These are phyloP conservation scores for Lithophane leautieri DNA, from an alignment of 2,888 invertebrate genomes.

Conservation along the genomic window DNA sequence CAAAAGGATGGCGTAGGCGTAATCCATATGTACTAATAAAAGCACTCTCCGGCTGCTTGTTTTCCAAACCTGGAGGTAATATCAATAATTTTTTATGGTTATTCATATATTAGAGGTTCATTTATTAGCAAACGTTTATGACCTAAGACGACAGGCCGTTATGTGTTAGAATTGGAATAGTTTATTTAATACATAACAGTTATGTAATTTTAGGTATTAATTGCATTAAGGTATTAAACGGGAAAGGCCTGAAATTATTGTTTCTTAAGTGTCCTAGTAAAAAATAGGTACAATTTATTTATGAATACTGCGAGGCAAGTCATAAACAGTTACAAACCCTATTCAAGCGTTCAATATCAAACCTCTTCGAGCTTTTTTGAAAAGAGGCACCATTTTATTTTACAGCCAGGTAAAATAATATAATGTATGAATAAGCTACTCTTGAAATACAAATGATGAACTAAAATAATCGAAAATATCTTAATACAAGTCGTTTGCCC, in stretches of 20 bases:
- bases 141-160: not conserved
- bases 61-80: constrained; percentile 8
- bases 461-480: not conserved
- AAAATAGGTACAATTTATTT: constrained; percentile 10
- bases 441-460: not conserved
- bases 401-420: not conserved
- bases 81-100: constrained; percentile 13
- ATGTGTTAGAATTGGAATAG: not conserved
- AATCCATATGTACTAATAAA: constrained; percentile 25
- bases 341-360: constrained; percentile 18
- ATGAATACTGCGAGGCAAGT: constrained; percentile 7
- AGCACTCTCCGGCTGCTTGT: constrained; percentile 9
- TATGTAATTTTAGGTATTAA: not conserved
- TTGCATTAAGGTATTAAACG: not conserved
- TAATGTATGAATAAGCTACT: not conserved
- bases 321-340: constrained; percentile 23
- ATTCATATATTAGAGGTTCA: not conserved
- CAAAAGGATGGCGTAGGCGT: constrained; percentile 4
- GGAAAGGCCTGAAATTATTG: not conserved
- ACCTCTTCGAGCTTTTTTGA: constrained; percentile 5
- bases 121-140: not conserved
- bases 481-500: not conserved
- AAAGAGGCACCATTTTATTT: constrained; percentile 2
- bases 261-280: not conserved
- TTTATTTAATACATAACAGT: not conserved